Evolutionary conservation across 2,888 invertebrate genomes (phyloP), one percentile per base, ranked within the genome.

Genomic region (Leptinotarsa rubiginosa): DNA sequence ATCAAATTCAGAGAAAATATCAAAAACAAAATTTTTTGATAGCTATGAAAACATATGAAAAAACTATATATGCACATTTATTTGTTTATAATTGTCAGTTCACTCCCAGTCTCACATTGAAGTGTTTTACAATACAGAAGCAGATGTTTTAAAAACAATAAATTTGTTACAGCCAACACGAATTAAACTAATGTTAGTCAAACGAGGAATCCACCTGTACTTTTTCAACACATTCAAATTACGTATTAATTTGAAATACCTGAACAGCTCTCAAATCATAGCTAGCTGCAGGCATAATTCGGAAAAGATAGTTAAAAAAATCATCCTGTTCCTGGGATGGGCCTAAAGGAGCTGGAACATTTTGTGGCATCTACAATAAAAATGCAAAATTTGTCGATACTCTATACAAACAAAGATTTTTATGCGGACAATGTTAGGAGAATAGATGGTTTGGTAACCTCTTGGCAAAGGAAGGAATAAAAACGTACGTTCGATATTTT

Each of bases 261-360:
- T 87, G 85, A 76, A 87, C 76, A 77, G 83, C 82, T 78, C 81
- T 83, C 84, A 86, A 85, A 82, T 87, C 87, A 80, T 86, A 87
- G 81, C 85, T 87, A 86, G 82, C 81, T 65, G 85, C 83, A 75
- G 87, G 87, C 80, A 87, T 84, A 75, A 87, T 85, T 82, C 83
- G 84, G 83, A 86, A 87, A 25, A 87, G 81, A 83, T 87, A 87
- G 82, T 86, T 86, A 84, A 87, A 86, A 81, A 87, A 86, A 83
- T 86, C 86, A 72, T 79, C 82, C 80, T 85, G 81, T 49, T 82
- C 81, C 71, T 79, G 77, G 56, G 59, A 18, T 20, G 12, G 15
- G 47, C 47, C 59, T 64, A 49, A 50, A 31, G 72, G 69, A 70
- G 64, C 65, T 65, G 69, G 59, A 22, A 59, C 65, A 62, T 73